Percentiles rank a stretch among this genome's conserved stretches.
Conservation (phyloP, 2,888 invertebrate genomes). For the Opisthograptis luteolata region DNA sequence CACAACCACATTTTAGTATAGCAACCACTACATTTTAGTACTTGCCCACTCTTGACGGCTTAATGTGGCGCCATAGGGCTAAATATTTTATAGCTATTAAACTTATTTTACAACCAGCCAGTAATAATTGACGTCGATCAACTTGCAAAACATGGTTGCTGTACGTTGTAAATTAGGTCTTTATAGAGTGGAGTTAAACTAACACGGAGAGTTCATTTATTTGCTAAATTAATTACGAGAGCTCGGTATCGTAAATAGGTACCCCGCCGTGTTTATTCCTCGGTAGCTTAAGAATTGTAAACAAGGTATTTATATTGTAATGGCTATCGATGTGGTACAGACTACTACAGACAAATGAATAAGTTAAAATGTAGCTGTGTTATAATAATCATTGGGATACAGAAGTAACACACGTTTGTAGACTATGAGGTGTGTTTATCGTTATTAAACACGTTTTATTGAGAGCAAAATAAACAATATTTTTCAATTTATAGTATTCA, state of each 20-base stretch:
- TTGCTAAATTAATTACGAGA: constrained; percentile 10
- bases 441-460: constrained; percentile 1
- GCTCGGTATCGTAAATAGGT: neutral
- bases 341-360: constrained; percentile 5
- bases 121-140: constrained; percentile 25
- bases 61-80: constrained; percentile 60
- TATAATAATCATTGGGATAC: too few species aligned
- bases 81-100: constrained; percentile 47
- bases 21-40: constrained; percentile 52
- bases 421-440: constrained; percentile 3
- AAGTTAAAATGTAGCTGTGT: neutral
- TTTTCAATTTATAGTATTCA: constrained; percentile 6
- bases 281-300: constrained; percentile 8
- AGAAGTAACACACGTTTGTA: constrained; percentile 1
- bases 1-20: constrained; percentile 17
- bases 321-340: too few species aligned
- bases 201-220: constrained; percentile 2
- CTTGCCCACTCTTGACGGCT: constrained; percentile 54
- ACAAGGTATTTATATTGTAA: neutral
- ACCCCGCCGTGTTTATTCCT: neutral
- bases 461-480: constrained; percentile 2
- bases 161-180: constrained; percentile 14
- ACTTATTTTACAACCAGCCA: constrained; percentile 30
- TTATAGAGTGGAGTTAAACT: constrained; percentile 6
- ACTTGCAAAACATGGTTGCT: constrained; percentile 21